Percentiles rank a stretch among this genome's conserved stretches.
phyloP scores from a whole-genome alignment of 64 coral and sea anemone genomes.

The Stylophora pistillata region DNA sequence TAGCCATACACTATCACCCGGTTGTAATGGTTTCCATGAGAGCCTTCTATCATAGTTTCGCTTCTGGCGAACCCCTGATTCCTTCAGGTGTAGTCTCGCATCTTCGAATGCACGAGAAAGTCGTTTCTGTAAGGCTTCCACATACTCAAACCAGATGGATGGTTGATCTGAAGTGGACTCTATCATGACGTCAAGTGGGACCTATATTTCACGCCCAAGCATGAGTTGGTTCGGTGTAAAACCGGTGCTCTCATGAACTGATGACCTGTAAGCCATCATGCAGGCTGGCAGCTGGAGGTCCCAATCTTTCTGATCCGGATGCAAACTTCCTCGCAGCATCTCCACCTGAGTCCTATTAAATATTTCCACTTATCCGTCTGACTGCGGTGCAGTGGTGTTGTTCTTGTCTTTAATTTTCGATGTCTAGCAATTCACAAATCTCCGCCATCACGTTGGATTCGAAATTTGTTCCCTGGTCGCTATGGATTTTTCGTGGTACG shows the following conservation, averaged over 20 bases:
- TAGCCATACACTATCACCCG: constrained; percentile 45
- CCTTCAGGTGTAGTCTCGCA: not conserved
- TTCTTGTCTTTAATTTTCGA: no score
- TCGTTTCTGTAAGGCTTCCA: not conserved
- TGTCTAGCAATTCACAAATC: constrained; percentile 60
- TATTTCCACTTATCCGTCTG: constrained; percentile 47
- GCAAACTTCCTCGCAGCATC: constrained; percentile 25
- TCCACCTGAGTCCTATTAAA: constrained; percentile 44
- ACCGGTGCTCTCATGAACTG: constrained; percentile 42
- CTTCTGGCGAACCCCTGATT: constrained; percentile 10
- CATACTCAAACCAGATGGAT: not conserved
- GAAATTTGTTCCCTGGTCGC: constrained; percentile 66
- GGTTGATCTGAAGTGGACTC: constrained; percentile 20
- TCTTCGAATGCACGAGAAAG: not conserved
- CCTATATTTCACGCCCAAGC: constrained; percentile 38
- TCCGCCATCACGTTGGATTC: constrained; percentile 69
- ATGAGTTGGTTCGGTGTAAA: constrained; percentile 25
- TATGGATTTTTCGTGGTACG: constrained; percentile 55
- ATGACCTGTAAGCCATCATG: constrained; percentile 31
- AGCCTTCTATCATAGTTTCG: constrained; percentile 39
- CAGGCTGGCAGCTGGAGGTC: constrained; percentile 47
- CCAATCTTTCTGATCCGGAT: constrained; percentile 54
- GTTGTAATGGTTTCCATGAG: not conserved
- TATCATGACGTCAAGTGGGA: constrained; percentile 35
- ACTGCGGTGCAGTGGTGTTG: constrained; percentile 56